Evolutionary conservation across 2,113 vertebrate genomes (phyloP).

Genomic region (Ageneiosus marmoratus): DNA sequence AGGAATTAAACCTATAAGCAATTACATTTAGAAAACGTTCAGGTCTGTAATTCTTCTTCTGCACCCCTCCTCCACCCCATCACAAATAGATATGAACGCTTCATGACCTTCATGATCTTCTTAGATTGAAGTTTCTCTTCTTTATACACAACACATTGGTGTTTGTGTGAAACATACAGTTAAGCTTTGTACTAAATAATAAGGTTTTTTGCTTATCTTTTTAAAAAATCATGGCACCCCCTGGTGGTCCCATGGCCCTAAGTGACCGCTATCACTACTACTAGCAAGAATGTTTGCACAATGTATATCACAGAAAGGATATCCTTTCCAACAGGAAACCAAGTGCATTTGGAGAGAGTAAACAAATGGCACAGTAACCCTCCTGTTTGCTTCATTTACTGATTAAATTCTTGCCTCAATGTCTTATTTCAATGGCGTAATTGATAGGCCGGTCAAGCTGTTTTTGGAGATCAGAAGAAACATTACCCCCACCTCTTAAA

Average conservation of each 20-base stretch:
- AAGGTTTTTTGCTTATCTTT: not conserved
- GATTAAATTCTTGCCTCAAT: slow-evolving; percentile 22
- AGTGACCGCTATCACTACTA: not conserved
- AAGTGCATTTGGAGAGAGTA: slow-evolving; percentile 21
- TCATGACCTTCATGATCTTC: not conserved
- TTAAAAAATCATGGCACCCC: not conserved
- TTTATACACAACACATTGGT: not conserved
- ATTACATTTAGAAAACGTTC: too few species aligned
- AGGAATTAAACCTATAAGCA: not conserved
- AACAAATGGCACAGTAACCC: slow-evolving; percentile 28
- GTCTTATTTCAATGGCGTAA: slow-evolving; percentile 2
- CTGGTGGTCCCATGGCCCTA: not conserved
- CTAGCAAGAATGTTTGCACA: not conserved
- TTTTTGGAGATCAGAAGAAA: slow-evolving; percentile 31
- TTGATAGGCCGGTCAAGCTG: slow-evolving; percentile 13
- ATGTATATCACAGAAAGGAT: slow-evolving; percentile 27
- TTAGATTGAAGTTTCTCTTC: not conserved
- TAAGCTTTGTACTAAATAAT: not conserved
- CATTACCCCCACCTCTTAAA: slow-evolving; percentile 25
- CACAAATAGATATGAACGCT: not conserved
- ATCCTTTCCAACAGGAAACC: slow-evolving; percentile 20
- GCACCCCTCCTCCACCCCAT: too few species aligned
- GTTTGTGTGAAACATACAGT: not conserved
- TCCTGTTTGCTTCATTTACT: slow-evolving; percentile 23
- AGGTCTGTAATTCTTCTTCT: not conserved